These are phyloP conservation scores for Bombylius discolor DNA, from an alignment of 2,888 invertebrate genomes.

Conservation along the genomic window DNA sequence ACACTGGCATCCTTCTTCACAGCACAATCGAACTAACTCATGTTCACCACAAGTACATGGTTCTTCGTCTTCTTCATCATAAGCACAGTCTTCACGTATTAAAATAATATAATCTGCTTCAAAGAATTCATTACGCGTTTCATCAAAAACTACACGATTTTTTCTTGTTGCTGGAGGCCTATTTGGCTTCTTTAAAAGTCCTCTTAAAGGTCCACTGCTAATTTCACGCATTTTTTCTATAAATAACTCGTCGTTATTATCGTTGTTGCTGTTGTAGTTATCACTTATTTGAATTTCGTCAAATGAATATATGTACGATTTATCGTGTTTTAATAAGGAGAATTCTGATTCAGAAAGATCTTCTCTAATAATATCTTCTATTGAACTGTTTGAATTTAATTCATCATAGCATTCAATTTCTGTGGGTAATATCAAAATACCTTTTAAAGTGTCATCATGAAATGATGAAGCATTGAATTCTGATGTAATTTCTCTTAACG, in stretches of 20 bases:
- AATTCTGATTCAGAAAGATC: background rate
- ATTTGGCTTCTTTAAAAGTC: conserved; percentile 60
- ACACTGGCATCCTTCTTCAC: conserved; percentile 53
- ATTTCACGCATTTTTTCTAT: conserved; percentile 34
- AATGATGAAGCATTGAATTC: background rate
- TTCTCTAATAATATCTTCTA: conserved; percentile 17
- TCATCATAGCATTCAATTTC: conserved; percentile 29
- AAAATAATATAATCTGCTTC: conserved; percentile 86
- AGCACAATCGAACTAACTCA: conserved; percentile 50
- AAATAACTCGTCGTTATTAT: conserved; percentile 40
- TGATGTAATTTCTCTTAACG: background rate
- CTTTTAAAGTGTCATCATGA: background rate
- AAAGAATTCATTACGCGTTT: conserved; percentile 79
- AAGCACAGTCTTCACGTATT: conserved; percentile 76
- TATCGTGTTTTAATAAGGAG: no score
- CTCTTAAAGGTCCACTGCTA: conserved; percentile 31
- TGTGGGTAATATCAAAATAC: background rate
- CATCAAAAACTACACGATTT: conserved; percentile 76
- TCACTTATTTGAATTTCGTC: no score
- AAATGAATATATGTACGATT: no score
- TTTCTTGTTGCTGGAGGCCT: conserved; percentile 51
- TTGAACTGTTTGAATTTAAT: conserved; percentile 21
- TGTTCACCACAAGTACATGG: conserved; percentile 62
- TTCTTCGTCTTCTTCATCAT: conserved; percentile 64
- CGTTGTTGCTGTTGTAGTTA: conserved; percentile 26